Percentiles rank a stretch among this genome's conserved stretches.
Evolutionary conservation across 2,888 invertebrate species (phyloP).

Genomic region (Agelastica alni): DNA sequence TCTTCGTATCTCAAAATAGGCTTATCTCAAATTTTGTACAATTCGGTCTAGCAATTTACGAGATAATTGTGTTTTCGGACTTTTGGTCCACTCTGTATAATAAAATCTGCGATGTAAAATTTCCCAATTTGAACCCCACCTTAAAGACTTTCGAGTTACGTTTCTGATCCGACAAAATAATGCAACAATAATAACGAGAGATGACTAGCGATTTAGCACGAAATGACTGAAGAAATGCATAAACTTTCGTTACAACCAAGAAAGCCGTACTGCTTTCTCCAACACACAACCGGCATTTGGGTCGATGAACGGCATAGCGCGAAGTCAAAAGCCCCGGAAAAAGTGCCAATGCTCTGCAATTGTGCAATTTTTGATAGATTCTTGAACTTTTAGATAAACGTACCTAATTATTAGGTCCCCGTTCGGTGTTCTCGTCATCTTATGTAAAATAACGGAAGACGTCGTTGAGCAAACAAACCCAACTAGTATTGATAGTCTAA

Average conservation of each 20-base stretch:
- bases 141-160: conserved; percentile 9
- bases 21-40: too few species aligned
- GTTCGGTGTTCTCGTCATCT: conserved; percentile 19
- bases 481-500: too few species aligned
- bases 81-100: too few species aligned
- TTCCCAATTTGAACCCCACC: conserved; percentile 15
- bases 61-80: too few species aligned
- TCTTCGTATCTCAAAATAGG: too few species aligned
- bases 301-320: conserved; percentile 30
- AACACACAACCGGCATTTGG: conserved; percentile 18
- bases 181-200: conserved; percentile 24
- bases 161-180: conserved; percentile 19
- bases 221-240: conserved; percentile 34
- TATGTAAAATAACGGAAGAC: conserved; percentile 19
- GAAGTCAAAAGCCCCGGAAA: conserved; percentile 50
- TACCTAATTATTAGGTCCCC: conserved; percentile 20
- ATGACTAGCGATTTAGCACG: conserved; percentile 31
- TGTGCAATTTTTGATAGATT: conserved; percentile 45
- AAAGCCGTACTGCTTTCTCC: conserved; percentile 34
- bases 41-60: too few species aligned
- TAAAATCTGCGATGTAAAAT: too few species aligned
- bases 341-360: conserved; percentile 28
- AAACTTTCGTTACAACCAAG: conserved; percentile 38
- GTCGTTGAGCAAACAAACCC: background rate
- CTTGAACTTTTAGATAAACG: conserved; percentile 30